Evolutionary conservation across 1,140 invertebrate species (phyloP), one percentile per base, ranked within the genome.

Genomic region (Hydropsyche tenuis): DNA sequence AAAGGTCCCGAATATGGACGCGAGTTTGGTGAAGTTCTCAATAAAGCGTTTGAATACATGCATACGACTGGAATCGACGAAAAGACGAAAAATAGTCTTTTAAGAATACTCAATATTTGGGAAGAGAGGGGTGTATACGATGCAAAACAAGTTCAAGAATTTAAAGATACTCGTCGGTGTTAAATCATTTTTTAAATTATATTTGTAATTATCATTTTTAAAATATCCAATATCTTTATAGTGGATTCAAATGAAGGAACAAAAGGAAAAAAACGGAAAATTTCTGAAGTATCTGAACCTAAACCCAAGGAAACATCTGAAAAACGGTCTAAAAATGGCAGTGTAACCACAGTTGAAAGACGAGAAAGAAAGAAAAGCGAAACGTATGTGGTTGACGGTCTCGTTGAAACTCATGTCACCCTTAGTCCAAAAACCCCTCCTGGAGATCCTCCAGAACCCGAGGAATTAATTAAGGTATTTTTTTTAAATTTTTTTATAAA

Each of bases 1-100:
- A 99, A 99, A 84, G 96, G 96, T 0, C 95, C 96, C 5, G 96
- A 99, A 83, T 99, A 96, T 87, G 92, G 93, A 11, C 93, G 92
- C 83, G 93, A 94, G 80, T 96, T 94, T 85, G 90, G 88, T 7
- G 87, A 87, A 69, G 88, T 92, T 12, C 82, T 97, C 16, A 89
- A 89, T 73, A 93, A 92, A 81, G 91, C 93, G 0, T 94, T 96
- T 79, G 88, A 92, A 75, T 89, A 94, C 76, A 93, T 97, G 85
- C 91, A 90, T 18, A 83, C 86, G 45, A 86, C 86, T 27, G 86
- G 87, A 9, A 89, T 89, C 30, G 90, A 93, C 77, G 88, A 92
- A 37, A 95, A 95, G 81, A 93, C 91, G 0, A 88, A 90, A 76
- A 89, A 89, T 70, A 91, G 93, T 64, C 82, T 98, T 12, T 89